Evolutionary conservation across 2,797 vertebrate genomes (phyloP), one percentile per base, ranked within the genome.

Genomic region (Sebastes steindachneri): DNA sequence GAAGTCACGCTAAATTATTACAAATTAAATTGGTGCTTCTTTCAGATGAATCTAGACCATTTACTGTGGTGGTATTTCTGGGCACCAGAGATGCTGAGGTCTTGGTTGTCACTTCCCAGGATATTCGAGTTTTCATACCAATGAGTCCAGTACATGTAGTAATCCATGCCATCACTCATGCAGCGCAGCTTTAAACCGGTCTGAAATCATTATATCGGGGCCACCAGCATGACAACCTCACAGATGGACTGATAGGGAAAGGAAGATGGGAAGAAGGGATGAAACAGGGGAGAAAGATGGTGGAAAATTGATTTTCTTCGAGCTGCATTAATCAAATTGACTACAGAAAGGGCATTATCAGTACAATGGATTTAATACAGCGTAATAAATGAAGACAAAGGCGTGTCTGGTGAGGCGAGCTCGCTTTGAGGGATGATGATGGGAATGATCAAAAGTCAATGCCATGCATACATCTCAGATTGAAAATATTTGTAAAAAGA

Each of bases 311-410:
- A 94, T 95, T 94, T 92, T 87, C 86, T 88, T 84, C 15, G 5
- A 77, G 86, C 85, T 79, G 84, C 87, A 95, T 94, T 92, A 92
- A 94, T 95, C 93, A 94, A 83, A 92, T 88, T 87, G 84, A 90
- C 80, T 86, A 91, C 75, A 92, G 89, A 94, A 89, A 89, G 81
- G 89, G 86, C 91, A 86, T 92, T 90, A 91, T 90, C 83, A 90
- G 90, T 95, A 94, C 89, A 91, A 95, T 92, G 80, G 73, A 86
- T 92, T 92, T 90, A 93, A 94, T 92, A 92, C 67, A 75, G 87
- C 63, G 6, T 88, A 90, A 93, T 90, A 91, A 91, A 93, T 93
- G 79, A 93, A 91, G 93, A 93, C 89, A 93, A 93, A 93, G 86
- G 78, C 54, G 19, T 90, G 86, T 83, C 86, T 73, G 45, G 19